A percentile compares a stretch with the other conserved stretches of the same genome.
These are phyloP conservation scores for Gymnoscopelus braueri DNA, from an alignment of 2,797 vertebrate genomes.

Conservation along the genomic window DNA sequence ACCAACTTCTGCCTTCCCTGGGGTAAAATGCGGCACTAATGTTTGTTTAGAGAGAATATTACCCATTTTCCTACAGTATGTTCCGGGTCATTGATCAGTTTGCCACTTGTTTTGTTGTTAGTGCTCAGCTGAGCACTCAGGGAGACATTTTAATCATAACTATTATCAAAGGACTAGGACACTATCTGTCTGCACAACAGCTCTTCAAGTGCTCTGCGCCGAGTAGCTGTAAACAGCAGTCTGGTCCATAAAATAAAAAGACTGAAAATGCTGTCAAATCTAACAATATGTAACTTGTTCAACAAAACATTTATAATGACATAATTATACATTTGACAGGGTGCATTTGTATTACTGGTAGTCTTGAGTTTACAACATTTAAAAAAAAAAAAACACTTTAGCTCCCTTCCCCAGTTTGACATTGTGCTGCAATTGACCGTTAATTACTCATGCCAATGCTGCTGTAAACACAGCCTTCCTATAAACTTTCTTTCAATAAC, in stretches of 20 bases:
- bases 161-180: constrained; percentile 6
- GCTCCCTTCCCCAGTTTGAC: too few relatives aligned
- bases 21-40: constrained; percentile 4
- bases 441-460: too few relatives aligned
- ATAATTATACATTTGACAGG: too few relatives aligned
- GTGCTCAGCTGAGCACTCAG: constrained; percentile 7
- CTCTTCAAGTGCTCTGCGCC: not conserved
- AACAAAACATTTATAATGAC: not conserved
- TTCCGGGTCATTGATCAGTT: constrained; percentile 25
- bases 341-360: not conserved
- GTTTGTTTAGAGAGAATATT: constrained; percentile 8
- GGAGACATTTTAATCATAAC: constrained; percentile 24
- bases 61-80: constrained; percentile 28
- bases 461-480: too few relatives aligned
- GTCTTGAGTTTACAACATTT: too few relatives aligned
- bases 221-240: constrained; percentile 8
- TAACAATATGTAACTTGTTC: not conserved
- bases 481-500: too few relatives aligned
- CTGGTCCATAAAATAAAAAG: not conserved
- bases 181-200: constrained; percentile 11
- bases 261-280: not conserved
- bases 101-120: constrained; percentile 21
- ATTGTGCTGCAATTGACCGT: too few relatives aligned
- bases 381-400: too few relatives aligned
- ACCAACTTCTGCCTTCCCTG: not conserved